A percentile compares a stretch with the other conserved stretches of the same genome.
Conservation (phyloP, 2,797 vertebrate genomes). For the Adelosebastes latens region DNA sequence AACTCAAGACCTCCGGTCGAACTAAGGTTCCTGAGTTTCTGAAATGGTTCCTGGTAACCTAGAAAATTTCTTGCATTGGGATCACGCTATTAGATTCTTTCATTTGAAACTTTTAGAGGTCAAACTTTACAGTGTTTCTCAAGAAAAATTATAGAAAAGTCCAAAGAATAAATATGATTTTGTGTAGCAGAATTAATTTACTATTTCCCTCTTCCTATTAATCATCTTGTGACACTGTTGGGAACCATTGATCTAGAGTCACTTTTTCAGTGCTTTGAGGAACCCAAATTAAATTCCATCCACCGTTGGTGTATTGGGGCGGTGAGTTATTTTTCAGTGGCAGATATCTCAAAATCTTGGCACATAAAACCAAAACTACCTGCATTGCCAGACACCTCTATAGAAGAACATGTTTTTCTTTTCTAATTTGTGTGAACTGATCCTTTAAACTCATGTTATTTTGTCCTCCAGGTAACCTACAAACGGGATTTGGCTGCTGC, state of each 20-base stretch:
- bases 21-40: not conserved
- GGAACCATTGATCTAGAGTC: not conserved
- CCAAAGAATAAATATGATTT: not conserved
- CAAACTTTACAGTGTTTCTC: not conserved
- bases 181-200: not conserved
- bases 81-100: not conserved
- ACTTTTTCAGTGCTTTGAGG: not conserved
- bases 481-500: slow-evolving; percentile 93
- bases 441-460: slow-evolving; percentile 4
- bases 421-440: not conserved
- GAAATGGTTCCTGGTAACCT: not conserved
- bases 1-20: not conserved
- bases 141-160: not conserved
- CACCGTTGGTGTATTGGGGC: not conserved
- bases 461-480: slow-evolving; percentile 93
- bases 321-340: not conserved
- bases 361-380: not conserved
- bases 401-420: not conserved
- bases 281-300: not conserved
- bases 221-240: not conserved
- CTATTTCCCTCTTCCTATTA: not conserved
- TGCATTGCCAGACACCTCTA: not conserved
- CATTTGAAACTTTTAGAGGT: not conserved
- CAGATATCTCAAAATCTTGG: not conserved
- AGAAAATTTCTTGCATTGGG: not conserved